phyloP scores from a whole-genome alignment of 2,888 invertebrate species.

The Pandemis corylana region DNA sequence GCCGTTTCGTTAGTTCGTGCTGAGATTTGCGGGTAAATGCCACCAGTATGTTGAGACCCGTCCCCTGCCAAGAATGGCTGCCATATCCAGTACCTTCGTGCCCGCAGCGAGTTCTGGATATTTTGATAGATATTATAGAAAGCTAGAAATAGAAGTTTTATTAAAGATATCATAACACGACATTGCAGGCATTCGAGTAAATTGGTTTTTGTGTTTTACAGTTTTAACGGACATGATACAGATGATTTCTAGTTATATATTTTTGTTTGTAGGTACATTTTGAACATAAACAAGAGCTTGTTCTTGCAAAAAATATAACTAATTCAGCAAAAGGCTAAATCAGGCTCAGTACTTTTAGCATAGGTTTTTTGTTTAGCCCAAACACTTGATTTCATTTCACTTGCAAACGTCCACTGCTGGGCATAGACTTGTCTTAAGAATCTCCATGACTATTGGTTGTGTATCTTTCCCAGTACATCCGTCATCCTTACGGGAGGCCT shows the following conservation, averaged over 20 bases:
- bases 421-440: too few relatives aligned
- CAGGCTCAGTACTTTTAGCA: too few relatives aligned
- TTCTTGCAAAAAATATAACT: too few relatives aligned
- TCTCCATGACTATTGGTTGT: too few relatives aligned
- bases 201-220: constrained; percentile 9
- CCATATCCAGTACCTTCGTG: background rate
- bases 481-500: too few relatives aligned
- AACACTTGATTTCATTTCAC: too few relatives aligned
- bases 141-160: constrained; percentile 21
- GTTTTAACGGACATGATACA: background rate
- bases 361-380: too few relatives aligned
- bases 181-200: constrained; percentile 12
- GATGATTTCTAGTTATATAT: background rate
- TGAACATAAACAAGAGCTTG: too few relatives aligned
- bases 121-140: constrained; percentile 25
- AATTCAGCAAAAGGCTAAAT: too few relatives aligned
- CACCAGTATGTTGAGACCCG: constrained; percentile 12
- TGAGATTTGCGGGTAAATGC: constrained; percentile 45
- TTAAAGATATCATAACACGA: constrained; percentile 18
- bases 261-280: too few relatives aligned
- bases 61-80: constrained; percentile 4
- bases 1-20: constrained; percentile 51
- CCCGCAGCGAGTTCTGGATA: constrained; percentile 8
- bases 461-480: too few relatives aligned
- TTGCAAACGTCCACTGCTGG: too few relatives aligned